phyloP scores from a whole-genome alignment of 2,797 vertebrate genomes.

The Pangasius macronema region DNA sequence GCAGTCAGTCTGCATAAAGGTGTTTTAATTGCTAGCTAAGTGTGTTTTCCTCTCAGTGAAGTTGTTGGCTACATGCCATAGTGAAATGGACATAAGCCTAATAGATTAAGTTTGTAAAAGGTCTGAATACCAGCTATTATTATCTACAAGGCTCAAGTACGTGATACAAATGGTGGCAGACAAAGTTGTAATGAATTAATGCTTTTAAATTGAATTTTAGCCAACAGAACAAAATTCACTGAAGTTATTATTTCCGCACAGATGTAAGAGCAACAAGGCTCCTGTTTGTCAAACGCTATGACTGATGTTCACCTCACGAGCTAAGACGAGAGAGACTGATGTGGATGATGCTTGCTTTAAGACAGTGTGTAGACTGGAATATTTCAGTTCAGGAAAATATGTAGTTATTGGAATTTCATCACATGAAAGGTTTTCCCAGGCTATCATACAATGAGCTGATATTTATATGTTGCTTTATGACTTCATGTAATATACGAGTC shows the following conservation, averaged over 20 bases:
- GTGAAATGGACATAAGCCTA: background rate
- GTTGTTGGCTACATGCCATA: background rate
- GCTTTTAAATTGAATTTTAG: background rate
- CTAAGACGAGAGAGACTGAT: background rate
- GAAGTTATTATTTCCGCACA: background rate
- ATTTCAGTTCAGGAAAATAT: background rate
- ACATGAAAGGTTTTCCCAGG: background rate
- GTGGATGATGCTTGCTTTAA: background rate
- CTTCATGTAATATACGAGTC: background rate
- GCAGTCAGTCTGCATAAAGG: background rate
- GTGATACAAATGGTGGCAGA: background rate
- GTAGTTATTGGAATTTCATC: background rate
- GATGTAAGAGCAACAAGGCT: background rate
- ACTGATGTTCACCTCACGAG: background rate
- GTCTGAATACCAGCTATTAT: background rate
- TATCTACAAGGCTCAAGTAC: background rate
- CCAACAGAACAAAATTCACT: background rate
- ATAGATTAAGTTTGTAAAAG: slow-evolving; percentile 1
- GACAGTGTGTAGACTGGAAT: background rate
- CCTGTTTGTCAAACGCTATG: background rate
- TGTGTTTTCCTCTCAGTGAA: background rate
- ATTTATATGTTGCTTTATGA: background rate
- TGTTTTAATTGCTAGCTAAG: background rate
- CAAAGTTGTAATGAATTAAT: background rate
- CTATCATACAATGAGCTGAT: background rate